Evolutionary conservation across 2,797 vertebrate genomes (phyloP), one percentile per base, ranked within the genome.

Genomic region (Enteromius paludinosus): DNA sequence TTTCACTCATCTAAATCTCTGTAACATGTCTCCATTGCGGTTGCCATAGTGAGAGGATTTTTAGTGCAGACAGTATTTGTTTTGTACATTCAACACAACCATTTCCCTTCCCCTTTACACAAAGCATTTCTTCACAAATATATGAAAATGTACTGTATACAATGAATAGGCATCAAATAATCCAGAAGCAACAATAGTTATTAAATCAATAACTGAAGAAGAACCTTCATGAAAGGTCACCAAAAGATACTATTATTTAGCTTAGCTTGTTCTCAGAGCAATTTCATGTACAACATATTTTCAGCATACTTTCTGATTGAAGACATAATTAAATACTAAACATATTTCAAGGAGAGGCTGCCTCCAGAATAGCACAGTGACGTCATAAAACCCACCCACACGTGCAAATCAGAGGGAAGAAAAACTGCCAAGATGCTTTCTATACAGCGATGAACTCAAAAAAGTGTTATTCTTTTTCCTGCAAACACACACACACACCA

Each of bases 11-110:
- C 69, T 71, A 72, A 83, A 52, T 83, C 23, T 35, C n/a, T 83
- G 75, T 68, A 52, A 47, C 79, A 74, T 69, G 61, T 81, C 59
- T 78, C 62, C 79, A 84, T 78, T 64, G 25, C 52, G n/a, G 82
- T 86, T 86, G 74, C 82, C 85, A 86, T 79, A 78, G 79, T 83
- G 62, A 84, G 74, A 83, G 35, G n/a, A 82, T 28, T 66, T 81
- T 25, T 76, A 82, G 52, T 23, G 25, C 43, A 56, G 59, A 35
- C 28, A 30, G 45, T 52, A 12, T 52, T 17, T 33, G 25, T 52
- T 49, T 30, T 33, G 45, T 52, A 33, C 5, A 35, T 35, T 35
- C 4, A 35, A 43, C 25, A 23, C 38, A 33, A 33, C 30, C 30
- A 33, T 33, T 33, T 33, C 30, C 30, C 30, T 33, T 33, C 30